phyloP scores from a whole-genome alignment of 2,113 vertebrate genomes.

The Phaetusa simplex region DNA sequence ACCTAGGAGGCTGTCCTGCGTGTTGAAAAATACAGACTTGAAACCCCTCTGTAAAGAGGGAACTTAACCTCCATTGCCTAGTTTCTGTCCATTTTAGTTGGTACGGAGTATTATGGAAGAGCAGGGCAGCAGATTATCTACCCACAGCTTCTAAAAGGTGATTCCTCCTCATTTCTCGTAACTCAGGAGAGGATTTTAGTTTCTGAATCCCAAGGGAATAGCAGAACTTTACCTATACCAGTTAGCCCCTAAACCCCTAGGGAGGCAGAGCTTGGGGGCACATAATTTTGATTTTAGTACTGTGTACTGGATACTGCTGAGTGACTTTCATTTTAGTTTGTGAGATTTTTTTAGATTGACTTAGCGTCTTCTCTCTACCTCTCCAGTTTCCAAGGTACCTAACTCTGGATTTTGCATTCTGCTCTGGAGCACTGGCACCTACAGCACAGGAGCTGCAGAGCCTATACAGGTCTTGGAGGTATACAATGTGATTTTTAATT shows the following conservation, averaged over 20 bases:
- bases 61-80: rapidly evolving
- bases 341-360: neutral
- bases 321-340: neutral
- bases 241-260: neutral
- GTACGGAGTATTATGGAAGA: neutral
- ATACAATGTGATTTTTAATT: neutral
- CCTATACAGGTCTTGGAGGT: neutral
- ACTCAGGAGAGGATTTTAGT: neutral
- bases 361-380: neutral
- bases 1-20: neutral
- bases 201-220: neutral
- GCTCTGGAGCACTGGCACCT: neutral
- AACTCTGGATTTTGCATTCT: neutral
- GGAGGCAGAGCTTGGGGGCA: neutral
- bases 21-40: neutral
- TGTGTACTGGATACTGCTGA: neutral
- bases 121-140: neutral
- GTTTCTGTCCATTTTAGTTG: neutral
- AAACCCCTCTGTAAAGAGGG: neutral
- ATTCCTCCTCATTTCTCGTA: neutral
- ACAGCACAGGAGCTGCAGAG: neutral
- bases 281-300: neutral
- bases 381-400: neutral
- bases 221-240: neutral
- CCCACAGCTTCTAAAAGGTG: neutral